Conservation (phyloP, 1,140 invertebrate species). For the Phymastichus coffea region DNA sequence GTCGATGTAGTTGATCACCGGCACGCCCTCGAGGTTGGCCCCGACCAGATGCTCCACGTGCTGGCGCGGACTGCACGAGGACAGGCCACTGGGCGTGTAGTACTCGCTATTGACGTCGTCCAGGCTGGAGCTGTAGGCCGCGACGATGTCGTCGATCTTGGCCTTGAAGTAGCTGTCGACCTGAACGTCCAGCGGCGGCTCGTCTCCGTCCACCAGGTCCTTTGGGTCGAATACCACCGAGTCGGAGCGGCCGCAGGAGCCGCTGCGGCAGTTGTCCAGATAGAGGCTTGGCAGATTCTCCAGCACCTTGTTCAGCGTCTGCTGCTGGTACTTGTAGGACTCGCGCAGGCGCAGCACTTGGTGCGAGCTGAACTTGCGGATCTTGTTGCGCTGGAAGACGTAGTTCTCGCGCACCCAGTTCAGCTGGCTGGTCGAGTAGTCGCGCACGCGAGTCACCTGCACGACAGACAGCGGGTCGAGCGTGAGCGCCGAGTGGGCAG, state of each 20-base stretch:
- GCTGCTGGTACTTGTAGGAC: slow-evolving; percentile 93
- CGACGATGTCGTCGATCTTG: slow-evolving; percentile 38
- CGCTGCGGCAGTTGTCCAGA: slow-evolving; percentile 88
- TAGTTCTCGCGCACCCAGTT: slow-evolving; percentile 94
- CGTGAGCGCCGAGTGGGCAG: too few species aligned
- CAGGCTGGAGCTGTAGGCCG: slow-evolving; percentile 41
- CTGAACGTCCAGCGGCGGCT: slow-evolving; percentile 16
- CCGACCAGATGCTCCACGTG: background rate
- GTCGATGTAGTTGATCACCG: slow-evolving; percentile 64
- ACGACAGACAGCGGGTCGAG: background rate
- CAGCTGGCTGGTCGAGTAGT: slow-evolving; percentile 85
- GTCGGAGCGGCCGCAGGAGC: slow-evolving; percentile 79
- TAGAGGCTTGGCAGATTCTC: slow-evolving; percentile 92
- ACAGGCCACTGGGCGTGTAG: slow-evolving; percentile 70
- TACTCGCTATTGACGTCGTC: slow-evolving; percentile 70
- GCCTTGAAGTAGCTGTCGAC: slow-evolving; percentile 55
- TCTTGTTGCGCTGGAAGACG: slow-evolving; percentile 90
- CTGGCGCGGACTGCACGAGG: slow-evolving; percentile 44
- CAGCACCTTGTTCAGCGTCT: slow-evolving; percentile 89
- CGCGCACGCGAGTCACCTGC: slow-evolving; percentile 79
- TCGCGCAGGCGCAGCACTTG: slow-evolving; percentile 85
- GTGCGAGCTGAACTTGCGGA: slow-evolving; percentile 90
- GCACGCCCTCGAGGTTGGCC: slow-evolving; percentile 54
- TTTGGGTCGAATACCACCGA: slow-evolving; percentile 72
- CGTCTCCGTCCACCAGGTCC: slow-evolving; percentile 57